phyloP scores from a whole-genome alignment of 1,140 invertebrate genomes.

The Aphaenogaster ashmeadi region DNA sequence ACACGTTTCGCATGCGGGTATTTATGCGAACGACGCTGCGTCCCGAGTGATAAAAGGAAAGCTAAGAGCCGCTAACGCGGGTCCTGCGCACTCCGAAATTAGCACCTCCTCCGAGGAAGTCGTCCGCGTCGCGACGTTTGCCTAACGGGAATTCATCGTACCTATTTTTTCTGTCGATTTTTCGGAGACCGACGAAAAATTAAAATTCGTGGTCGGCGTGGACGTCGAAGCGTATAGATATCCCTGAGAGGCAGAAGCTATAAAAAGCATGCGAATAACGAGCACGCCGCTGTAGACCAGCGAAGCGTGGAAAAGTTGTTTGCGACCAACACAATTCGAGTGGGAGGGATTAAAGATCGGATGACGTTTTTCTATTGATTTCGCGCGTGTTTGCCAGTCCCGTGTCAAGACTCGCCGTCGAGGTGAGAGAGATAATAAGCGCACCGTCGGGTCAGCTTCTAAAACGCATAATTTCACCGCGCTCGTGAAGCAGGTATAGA shows the following conservation, averaged over 20 bases:
- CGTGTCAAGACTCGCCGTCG: neutral
- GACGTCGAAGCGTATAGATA: neutral
- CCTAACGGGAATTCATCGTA: neutral
- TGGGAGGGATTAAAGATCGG: conserved; percentile 54
- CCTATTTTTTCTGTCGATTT: neutral
- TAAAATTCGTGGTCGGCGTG: neutral
- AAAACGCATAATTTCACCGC: neutral
- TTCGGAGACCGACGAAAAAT: neutral
- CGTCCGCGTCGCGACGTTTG: neutral
- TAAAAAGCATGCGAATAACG: conserved; percentile 3
- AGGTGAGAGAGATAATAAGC: neutral
- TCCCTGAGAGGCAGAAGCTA: neutral
- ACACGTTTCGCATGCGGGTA: conserved; percentile 61
- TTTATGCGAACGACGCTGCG: conserved; percentile 48
- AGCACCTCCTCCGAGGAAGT: conserved; percentile 12
- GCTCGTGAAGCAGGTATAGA: neutral
- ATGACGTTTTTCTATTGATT: conserved; percentile 56
- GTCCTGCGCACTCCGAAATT: conserved; percentile 29
- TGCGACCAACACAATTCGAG: conserved; percentile 2
- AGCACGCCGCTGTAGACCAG: neutral
- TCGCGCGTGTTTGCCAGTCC: conserved; percentile 16
- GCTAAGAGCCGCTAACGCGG: conserved; percentile 33
- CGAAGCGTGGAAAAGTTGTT: conserved; percentile 41
- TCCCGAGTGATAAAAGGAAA: conserved; percentile 47
- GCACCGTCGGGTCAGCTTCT: neutral